These are phyloP conservation scores for Diarsia rubi DNA, from an alignment of 2,888 invertebrate species.

Conservation along the genomic window DNA sequence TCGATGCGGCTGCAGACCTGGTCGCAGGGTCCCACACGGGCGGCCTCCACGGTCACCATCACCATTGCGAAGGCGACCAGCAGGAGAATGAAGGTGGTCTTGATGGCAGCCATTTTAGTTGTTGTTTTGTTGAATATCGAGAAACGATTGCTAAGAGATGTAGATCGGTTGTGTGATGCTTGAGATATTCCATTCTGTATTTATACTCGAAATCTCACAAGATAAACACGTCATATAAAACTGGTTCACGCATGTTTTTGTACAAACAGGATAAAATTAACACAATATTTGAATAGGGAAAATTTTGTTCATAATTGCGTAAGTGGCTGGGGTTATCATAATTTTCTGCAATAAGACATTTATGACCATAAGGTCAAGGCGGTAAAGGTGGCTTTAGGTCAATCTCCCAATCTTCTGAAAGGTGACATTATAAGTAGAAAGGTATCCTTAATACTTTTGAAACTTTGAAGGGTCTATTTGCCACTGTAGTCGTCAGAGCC, in stretches of 20 bases:
- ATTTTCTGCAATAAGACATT: not conserved
- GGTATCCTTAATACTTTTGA: too few relatives aligned
- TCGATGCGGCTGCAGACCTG: conserved; percentile 19
- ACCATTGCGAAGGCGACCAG: conserved; percentile 44
- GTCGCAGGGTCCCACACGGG: conserved; percentile 24
- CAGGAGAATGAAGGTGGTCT: conserved; percentile 41
- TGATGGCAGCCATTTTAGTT: conserved; percentile 30
- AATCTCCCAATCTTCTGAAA: too few relatives aligned
- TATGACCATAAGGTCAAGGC: too few relatives aligned
- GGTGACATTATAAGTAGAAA: too few relatives aligned
- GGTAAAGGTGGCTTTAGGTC: too few relatives aligned
- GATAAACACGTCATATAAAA: not conserved
- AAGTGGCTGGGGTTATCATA: not conserved
- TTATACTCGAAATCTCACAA: not conserved
- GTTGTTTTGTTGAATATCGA: not conserved
- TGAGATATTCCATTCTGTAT: not conserved
- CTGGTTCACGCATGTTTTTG: not conserved
- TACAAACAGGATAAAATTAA: not conserved
- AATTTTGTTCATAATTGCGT: not conserved
- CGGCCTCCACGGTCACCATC: conserved; percentile 37
- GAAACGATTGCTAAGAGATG: not conserved
- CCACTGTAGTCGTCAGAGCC: too few relatives aligned
- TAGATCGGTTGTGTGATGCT: not conserved
- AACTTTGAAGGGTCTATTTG: too few relatives aligned
- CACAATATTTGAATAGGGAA: not conserved